A percentile compares a stretch with the other conserved stretches of the same genome.
Evolutionary conservation across 2,888 invertebrate species (phyloP).

Genomic region (Hipparchia semele): DNA sequence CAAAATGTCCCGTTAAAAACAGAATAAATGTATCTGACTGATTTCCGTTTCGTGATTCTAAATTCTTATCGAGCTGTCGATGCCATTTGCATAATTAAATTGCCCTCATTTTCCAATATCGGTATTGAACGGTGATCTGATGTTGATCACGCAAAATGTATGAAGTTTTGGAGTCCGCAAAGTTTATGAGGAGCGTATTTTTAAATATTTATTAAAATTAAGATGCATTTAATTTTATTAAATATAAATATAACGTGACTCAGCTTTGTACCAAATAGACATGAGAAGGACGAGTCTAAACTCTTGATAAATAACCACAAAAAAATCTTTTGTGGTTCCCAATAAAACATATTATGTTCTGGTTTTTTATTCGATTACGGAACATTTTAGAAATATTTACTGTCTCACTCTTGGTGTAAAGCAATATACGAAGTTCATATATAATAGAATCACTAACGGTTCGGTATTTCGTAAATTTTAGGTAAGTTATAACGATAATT

Average conservation of each 20-base stretch:
- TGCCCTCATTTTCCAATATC: neutral
- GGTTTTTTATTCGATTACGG: too few relatives aligned
- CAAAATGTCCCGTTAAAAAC: neutral
- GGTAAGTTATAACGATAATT: neutral
- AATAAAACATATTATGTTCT: too few relatives aligned
- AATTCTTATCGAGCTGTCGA: neutral
- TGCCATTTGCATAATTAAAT: slow-evolving; percentile 7
- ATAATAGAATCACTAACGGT: neutral
- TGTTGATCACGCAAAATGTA: neutral
- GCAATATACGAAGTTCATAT: too few relatives aligned
- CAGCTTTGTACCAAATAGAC: too few relatives aligned
- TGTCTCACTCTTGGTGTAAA: too few relatives aligned
- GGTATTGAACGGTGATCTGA: neutral
- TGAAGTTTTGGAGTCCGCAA: neutral
- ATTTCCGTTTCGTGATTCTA: neutral
- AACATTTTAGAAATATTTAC: too few relatives aligned
- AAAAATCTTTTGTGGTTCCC: too few relatives aligned
- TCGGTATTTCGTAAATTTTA: neutral
- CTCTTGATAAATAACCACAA: too few relatives aligned
- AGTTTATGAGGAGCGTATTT: neutral
- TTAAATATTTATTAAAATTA: neutral
- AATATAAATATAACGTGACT: neutral
- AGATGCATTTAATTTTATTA: neutral
- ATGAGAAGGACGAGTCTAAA: too few relatives aligned
- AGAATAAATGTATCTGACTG: neutral